These are phyloP conservation scores for Egretta garzetta DNA, from an alignment of 2,113 vertebrate genomes.

Conservation along the genomic window DNA sequence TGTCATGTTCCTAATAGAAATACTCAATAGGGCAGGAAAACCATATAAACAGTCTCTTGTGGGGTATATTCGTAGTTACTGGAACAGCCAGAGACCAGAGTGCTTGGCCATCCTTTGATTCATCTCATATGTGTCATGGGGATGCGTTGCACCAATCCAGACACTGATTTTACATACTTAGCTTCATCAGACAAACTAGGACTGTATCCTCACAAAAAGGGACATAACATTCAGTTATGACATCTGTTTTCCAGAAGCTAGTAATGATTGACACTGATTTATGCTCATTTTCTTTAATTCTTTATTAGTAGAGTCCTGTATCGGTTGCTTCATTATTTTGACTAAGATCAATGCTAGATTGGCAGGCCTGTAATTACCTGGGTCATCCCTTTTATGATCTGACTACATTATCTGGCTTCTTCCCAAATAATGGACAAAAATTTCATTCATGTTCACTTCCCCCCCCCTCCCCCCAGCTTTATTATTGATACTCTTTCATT, in stretches of 20 bases:
- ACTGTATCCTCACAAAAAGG: not conserved
- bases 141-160: not conserved
- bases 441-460: not conserved
- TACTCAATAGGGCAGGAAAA: not conserved
- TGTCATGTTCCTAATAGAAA: not conserved
- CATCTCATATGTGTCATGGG: not conserved
- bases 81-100: not conserved
- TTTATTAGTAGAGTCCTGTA: not conserved
- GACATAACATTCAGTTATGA: not conserved
- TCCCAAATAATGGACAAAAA: not conserved
- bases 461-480: not conserved
- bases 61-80: not conserved
- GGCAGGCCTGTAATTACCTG: not conserved
- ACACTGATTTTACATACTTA: not conserved
- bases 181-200: not conserved
- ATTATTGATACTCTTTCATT: not conserved
- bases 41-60: rapidly evolving
- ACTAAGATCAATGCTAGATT: not conserved
- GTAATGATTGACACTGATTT: not conserved
- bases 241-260: not conserved
- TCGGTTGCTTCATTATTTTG: not conserved
- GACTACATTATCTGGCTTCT: not conserved
- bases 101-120: not conserved
- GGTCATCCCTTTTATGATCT: not conserved
- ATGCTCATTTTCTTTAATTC: not conserved